Conservation (phyloP, 35 echinoderm and acorn worm genomes). For the Ptychodera flava region DNA sequence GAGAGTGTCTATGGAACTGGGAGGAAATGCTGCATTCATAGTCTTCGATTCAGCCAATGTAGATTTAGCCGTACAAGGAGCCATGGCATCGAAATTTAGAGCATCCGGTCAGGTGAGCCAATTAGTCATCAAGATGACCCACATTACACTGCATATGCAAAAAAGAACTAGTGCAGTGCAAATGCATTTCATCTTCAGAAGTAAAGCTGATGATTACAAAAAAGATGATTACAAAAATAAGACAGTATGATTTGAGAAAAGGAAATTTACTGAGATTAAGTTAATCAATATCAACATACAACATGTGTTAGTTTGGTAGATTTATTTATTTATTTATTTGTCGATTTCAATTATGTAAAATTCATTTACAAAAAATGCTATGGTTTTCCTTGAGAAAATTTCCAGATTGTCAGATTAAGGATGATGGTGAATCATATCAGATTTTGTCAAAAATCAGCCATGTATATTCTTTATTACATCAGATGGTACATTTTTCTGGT, state of each 20-base stretch:
- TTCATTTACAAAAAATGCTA: no score
- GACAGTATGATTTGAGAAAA: not conserved
- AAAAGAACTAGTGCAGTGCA: not conserved
- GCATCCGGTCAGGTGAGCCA: slow-evolving; percentile 75
- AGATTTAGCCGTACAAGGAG: slow-evolving; percentile 70
- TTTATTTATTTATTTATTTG: no score
- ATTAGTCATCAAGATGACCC: not conserved
- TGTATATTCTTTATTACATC: no score
- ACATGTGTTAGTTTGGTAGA: not conserved
- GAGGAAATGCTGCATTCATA: slow-evolving; percentile 94
- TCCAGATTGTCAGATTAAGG: no score
- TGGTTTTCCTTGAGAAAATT: no score
- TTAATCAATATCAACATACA: not conserved
- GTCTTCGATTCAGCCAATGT: slow-evolving; percentile 90
- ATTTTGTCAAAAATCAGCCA: no score
- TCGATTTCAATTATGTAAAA: no score
- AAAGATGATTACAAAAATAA: not conserved
- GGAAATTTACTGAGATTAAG: not conserved
- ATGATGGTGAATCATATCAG: no score
- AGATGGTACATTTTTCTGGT: no score
- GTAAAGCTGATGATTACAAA: not conserved
- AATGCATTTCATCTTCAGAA: not conserved
- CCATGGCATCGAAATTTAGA: slow-evolving; percentile 70
- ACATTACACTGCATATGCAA: not conserved
- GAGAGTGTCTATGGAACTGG: slow-evolving; percentile 88